Evolutionary conservation across 2,797 vertebrate genomes (phyloP).

Genomic region (Enteromius treurensis): DNA sequence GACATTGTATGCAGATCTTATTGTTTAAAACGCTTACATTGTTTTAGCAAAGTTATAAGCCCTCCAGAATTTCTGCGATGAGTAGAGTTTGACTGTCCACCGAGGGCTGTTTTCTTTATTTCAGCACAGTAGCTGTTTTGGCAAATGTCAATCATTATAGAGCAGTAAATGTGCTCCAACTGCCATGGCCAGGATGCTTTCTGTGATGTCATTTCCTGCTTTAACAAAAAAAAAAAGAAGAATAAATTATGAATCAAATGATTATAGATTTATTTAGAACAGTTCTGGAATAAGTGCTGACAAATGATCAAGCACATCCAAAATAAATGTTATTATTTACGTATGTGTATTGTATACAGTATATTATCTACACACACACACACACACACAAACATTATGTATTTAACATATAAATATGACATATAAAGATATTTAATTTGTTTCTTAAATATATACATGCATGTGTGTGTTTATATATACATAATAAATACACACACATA

Average conservation of each 20-base stretch:
- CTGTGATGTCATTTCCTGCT: slow-evolving; percentile 63
- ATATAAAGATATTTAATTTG: no score
- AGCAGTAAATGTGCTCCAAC: slow-evolving; percentile 56
- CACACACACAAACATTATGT: no score
- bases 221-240: neutral
- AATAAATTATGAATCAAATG: neutral
- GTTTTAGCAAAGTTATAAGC: slow-evolving; percentile 38
- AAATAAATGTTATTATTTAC: no score
- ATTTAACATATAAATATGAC: no score
- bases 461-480: no score
- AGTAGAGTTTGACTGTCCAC: slow-evolving; percentile 48
- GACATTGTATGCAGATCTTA: neutral
- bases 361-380: no score
- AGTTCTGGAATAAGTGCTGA: neutral
- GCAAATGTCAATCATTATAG: slow-evolving; percentile 65
- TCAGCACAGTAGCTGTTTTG: slow-evolving; percentile 63
- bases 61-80: slow-evolving; percentile 10
- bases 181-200: slow-evolving; percentile 59
- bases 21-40: slow-evolving; percentile 28
- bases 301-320: no score
- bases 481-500: no score
- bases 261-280: neutral
- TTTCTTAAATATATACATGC: no score
- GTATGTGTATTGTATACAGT: no score
- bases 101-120: slow-evolving; percentile 67